phyloP scores from a whole-genome alignment of 2,888 invertebrate species.

The Phragmatobia fuliginosa region DNA sequence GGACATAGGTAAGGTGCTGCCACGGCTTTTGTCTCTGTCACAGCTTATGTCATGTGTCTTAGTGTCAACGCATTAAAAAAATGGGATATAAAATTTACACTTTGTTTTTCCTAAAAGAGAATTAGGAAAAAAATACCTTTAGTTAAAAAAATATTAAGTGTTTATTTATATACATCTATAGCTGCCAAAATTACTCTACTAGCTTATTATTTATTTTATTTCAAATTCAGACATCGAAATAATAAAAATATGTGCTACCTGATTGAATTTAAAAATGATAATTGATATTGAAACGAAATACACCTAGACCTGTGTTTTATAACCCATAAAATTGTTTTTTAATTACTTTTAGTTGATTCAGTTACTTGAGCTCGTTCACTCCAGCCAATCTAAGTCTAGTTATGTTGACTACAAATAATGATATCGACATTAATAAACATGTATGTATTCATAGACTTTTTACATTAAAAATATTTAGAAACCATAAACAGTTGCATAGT shows the following conservation, averaged over 20 bases:
- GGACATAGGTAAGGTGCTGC: background rate
- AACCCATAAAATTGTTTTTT: slow-evolving; percentile 29
- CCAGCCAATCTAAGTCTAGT: background rate
- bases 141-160: background rate
- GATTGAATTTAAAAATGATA: slow-evolving; percentile 5
- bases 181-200: too few relatives aligned
- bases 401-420: slow-evolving; percentile 8
- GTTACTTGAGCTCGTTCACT: slow-evolving; percentile 5
- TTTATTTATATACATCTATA: too few relatives aligned
- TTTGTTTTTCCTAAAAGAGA: too few relatives aligned
- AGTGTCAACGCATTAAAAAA: background rate
- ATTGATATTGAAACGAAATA: slow-evolving; percentile 3
- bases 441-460: slow-evolving; percentile 11
- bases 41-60: too few relatives aligned
- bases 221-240: too few relatives aligned
- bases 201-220: too few relatives aligned
- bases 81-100: background rate
- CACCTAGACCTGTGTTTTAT: slow-evolving; percentile 26
- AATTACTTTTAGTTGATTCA: slow-evolving; percentile 20
- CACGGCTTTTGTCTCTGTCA: background rate
- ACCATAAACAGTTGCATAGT: background rate
- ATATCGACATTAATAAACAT: slow-evolving; percentile 6
- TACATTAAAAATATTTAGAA: background rate
- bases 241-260: background rate
- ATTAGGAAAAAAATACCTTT: background rate